These are phyloP conservation scores for Pediacus dermestoides DNA, from an alignment of 2,888 invertebrate genomes.

Conservation along the genomic window DNA sequence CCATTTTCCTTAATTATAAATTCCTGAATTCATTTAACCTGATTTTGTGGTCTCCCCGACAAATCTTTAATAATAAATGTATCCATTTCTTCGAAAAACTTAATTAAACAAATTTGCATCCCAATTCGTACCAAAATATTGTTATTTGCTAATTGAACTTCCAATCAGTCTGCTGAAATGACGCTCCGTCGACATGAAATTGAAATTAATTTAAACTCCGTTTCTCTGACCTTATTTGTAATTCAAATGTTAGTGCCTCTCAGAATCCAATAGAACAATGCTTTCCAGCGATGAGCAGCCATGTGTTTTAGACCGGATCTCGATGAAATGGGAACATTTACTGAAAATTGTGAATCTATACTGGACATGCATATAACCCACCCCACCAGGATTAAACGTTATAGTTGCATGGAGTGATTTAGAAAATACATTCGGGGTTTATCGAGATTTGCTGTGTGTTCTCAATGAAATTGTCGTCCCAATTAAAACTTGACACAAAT, in stretches of 20 bases:
- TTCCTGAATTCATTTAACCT: too few relatives aligned
- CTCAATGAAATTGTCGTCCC: too few relatives aligned
- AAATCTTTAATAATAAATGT: too few relatives aligned
- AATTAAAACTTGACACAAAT: too few relatives aligned
- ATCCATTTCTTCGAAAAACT: too few relatives aligned
- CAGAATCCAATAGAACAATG: constrained; percentile 25
- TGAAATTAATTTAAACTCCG: constrained; percentile 43
- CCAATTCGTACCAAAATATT: constrained; percentile 39
- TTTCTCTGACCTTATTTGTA: constrained; percentile 41
- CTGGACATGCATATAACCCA: too few relatives aligned
- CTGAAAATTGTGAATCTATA: constrained; percentile 15
- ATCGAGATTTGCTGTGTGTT: too few relatives aligned
- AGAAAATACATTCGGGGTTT: too few relatives aligned
- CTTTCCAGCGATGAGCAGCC: constrained; percentile 22
- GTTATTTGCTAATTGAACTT: constrained; percentile 41
- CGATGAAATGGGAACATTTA: constrained; percentile 23
- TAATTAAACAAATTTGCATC: constrained; percentile 40
- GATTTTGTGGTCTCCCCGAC: too few relatives aligned
- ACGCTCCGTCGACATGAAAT: constrained; percentile 36
- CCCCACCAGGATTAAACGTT: too few relatives aligned
- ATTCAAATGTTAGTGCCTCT: constrained; percentile 39
- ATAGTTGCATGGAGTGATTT: too few relatives aligned
- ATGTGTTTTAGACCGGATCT: constrained; percentile 25
- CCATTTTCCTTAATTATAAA: too few relatives aligned
- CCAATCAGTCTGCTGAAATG: constrained; percentile 30